Percentiles rank a stretch among this genome's conserved stretches.
phyloP scores from a whole-genome alignment of 2,888 invertebrate species.

The Eucriotettix oculatus region DNA sequence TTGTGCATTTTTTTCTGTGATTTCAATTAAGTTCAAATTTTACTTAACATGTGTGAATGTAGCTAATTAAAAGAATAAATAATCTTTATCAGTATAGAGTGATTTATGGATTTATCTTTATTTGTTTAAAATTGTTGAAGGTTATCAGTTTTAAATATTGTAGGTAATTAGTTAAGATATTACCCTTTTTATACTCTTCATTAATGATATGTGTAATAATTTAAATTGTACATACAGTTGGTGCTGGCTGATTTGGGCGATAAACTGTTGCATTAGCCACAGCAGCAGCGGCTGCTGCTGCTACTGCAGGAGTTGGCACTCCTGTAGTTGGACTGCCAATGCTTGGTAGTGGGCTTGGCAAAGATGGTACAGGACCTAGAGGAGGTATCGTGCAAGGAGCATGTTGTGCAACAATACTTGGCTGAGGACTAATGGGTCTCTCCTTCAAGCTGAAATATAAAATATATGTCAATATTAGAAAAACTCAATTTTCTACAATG shows the following conservation, averaged over 20 bases:
- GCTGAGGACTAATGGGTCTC: constrained; percentile 45
- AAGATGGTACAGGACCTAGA: constrained; percentile 25
- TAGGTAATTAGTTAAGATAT: too few species aligned
- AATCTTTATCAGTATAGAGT: too few species aligned
- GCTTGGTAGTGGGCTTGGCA: constrained; percentile 35
- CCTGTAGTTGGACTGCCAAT: constrained; percentile 36
- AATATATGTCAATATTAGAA: constrained; percentile 17
- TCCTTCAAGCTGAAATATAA: constrained; percentile 37
- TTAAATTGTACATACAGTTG: too few species aligned
- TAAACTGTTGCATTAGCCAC: constrained; percentile 25
- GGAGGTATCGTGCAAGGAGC: constrained; percentile 15
- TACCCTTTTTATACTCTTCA: too few species aligned
- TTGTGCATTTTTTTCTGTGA: too few species aligned
- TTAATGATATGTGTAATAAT: too few species aligned
- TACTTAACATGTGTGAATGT: too few species aligned
- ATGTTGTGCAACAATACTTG: constrained; percentile 28
- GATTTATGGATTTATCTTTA: too few species aligned
- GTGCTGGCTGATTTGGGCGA: constrained; percentile 16
- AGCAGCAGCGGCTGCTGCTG: constrained; percentile 21
- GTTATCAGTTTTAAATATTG: too few species aligned
- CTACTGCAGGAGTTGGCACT: constrained; percentile 22
- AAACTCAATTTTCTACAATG: not conserved
- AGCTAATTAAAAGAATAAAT: too few species aligned
- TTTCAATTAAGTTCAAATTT: too few species aligned
- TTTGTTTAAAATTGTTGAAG: too few species aligned